phyloP scores from a whole-genome alignment of 2,888 invertebrate species.

The Sepiola atlantica region DNA sequence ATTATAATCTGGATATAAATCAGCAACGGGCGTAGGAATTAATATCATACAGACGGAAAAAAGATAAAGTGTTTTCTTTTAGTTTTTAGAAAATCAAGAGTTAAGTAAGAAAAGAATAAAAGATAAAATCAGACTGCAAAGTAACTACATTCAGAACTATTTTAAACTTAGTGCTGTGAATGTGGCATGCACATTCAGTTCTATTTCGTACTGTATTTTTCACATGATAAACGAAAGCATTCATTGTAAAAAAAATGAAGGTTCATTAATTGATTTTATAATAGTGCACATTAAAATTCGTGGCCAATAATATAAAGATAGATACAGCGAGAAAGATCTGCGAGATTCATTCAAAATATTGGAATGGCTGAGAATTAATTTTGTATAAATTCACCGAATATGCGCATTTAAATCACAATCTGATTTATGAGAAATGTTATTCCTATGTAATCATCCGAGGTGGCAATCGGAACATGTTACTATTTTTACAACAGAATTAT shows the following conservation, averaged over 20 bases:
- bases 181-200: background rate
- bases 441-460: background rate
- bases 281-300: background rate
- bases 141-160: background rate
- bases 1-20: too few species aligned
- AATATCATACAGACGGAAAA: too few species aligned
- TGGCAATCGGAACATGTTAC: background rate
- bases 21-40: too few species aligned
- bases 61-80: too few species aligned
- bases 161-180: background rate
- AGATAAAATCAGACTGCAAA: background rate
- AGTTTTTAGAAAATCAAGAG: too few species aligned
- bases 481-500: background rate
- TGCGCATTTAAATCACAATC: background rate
- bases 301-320: background rate
- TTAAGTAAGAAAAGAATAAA: background rate
- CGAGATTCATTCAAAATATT: background rate
- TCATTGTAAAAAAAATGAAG: background rate
- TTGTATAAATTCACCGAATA: background rate
- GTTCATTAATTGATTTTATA: conserved; percentile 3
- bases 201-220: background rate
- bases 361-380: background rate
- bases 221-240: background rate
- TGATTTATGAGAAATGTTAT: background rate
- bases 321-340: background rate